These are phyloP conservation scores for Natrix natrix DNA, from an alignment of 2,797 vertebrate species.

Conservation along the genomic window DNA sequence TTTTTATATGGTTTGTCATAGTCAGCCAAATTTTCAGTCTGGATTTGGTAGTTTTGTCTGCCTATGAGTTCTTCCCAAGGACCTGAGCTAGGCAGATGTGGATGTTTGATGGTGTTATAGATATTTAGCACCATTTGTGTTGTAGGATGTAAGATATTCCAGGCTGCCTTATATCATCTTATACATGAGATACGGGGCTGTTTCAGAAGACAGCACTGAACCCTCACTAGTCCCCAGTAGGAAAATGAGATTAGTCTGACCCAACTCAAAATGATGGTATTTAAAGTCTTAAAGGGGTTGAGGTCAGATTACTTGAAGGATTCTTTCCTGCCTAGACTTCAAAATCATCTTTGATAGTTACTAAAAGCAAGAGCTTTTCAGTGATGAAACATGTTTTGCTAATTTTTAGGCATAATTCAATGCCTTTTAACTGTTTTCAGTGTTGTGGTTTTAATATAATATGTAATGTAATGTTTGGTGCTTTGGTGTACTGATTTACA, in stretches of 20 bases:
- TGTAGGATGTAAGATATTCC: neutral
- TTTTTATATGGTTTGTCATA: neutral
- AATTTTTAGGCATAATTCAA: neutral
- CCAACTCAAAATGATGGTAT: neutral
- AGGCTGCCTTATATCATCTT: neutral
- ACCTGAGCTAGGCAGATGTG: neutral
- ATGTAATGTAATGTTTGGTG: neutral
- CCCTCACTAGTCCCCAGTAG: neutral
- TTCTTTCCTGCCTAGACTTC: neutral
- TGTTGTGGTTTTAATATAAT: neutral
- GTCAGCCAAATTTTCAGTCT: neutral
- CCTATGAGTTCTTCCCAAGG: neutral
- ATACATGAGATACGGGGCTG: neutral
- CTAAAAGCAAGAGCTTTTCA: neutral
- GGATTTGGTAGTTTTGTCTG: neutral
- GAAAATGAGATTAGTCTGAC: neutral
- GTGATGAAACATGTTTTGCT: neutral
- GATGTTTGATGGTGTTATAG: neutral
- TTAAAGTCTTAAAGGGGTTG: neutral
- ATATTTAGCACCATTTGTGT: neutral
- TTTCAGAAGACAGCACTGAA: neutral
- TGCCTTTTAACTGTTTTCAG: neutral
- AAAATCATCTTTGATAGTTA: neutral
- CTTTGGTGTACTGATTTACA: neutral
- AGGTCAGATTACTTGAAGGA: neutral